phyloP scores from a whole-genome alignment of 1,140 invertebrate genomes.

The Drosophila kurseongensis region DNA sequence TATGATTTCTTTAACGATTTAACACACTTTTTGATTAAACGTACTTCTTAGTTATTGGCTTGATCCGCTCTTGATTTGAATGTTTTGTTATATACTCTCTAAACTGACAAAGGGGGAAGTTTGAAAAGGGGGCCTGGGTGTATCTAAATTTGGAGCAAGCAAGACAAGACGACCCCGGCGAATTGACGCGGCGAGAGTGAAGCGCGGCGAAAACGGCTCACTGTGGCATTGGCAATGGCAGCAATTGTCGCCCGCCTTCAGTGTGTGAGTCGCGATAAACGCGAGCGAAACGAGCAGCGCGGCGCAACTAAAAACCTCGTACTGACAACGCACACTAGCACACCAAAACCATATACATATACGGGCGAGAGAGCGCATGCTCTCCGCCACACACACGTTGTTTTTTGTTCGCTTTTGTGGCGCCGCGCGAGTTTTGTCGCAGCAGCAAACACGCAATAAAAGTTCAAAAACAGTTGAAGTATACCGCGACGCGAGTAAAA shows the following conservation, averaged over 20 bases:
- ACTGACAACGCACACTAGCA: conserved; percentile 27
- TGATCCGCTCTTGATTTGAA: background rate
- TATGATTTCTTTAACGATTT: conserved; percentile 7
- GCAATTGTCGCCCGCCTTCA: conserved; percentile 28
- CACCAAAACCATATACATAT: conserved; percentile 1
- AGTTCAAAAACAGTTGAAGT: conserved; percentile 82
- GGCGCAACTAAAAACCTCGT: conserved; percentile 50
- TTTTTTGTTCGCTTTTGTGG: conserved; percentile 61
- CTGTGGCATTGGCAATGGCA: conserved; percentile 56
- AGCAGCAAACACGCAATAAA: conserved; percentile 76
- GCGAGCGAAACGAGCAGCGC: conserved; percentile 39
- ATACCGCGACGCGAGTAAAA: conserved; percentile 82
- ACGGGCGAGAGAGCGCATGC: conserved; percentile 38
- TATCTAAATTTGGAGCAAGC: conserved; percentile 39
- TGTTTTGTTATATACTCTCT: conserved; percentile 12
- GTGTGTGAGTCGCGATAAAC: conserved; percentile 59
- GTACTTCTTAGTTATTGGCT: background rate
- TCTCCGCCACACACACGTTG: conserved; percentile 25
- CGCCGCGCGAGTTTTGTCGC: conserved; percentile 55
- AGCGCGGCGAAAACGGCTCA: conserved; percentile 45
- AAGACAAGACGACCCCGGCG: conserved; percentile 16
- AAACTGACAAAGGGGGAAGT: conserved; percentile 1
- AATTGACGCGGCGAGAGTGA: conserved; percentile 24
- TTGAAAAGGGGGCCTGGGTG: background rate
- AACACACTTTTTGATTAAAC: conserved; percentile 11